Evolutionary conservation across 2,888 invertebrate genomes (phyloP), one percentile per base, ranked within the genome.

Genomic region (Drosophila pseudotalamancana): DNA sequence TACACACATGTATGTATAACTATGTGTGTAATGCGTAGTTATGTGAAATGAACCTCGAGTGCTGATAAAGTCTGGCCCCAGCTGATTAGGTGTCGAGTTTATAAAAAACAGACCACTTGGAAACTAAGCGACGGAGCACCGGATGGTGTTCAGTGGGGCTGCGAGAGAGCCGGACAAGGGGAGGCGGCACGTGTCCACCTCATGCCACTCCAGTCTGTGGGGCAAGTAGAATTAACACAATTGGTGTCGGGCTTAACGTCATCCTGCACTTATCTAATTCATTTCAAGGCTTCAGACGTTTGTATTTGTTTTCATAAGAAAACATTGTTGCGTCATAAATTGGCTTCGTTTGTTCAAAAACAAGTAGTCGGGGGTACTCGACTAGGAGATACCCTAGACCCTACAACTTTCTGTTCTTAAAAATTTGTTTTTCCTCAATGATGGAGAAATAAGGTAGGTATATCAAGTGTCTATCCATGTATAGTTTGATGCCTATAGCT

Each of bases 241-340:
- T 37, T 53, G 49, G 19, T 12, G 27, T 9, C 32, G 39, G 31
- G 42, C 48, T 43, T 50, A 43, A 37, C 51, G 42, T 39, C 18
- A 59, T 54, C 40, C 61, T 39, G 6, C 6, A 34, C 32, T 42
- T 39, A 78, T 68, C 69, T 46, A 40, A 64, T 27, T 51, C 29
- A 48, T 18, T 34, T 6, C 45, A 53, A 45, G 61, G 43, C 45
- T 59, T 42, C 3, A 16, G 25, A 12, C 6, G 11, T 6, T 12
- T 14, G 14, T 49, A 3, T 40, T 32, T 46, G 19, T 57, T 46
- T 39, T 39, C 59, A 62, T 72, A 65, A 51, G 50, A 8, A n/a
- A 32, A 5, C 35, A 37, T 14, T 6, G 23, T 39, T 76, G 80
- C 77, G 80, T 53, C 53, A 62, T 21, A n/a, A 6, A 31, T 25